phyloP scores from a whole-genome alignment of 1,140 invertebrate species.

The Dreissena polymorpha region DNA sequence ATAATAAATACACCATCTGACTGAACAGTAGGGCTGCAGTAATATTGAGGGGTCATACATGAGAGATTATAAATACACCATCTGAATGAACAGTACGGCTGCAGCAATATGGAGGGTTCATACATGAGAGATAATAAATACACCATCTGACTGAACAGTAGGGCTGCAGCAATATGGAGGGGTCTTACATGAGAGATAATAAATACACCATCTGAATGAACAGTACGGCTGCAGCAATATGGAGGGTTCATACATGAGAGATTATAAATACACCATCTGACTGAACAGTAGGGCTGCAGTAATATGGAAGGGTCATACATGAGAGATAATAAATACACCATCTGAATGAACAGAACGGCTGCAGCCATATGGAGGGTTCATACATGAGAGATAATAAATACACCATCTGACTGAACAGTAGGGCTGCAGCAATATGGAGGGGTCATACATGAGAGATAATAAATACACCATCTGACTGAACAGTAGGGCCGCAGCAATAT shows the following conservation, averaged over 20 bases:
- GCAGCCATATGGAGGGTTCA: neutral
- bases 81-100: neutral
- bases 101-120: no score
- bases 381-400: neutral
- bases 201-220: neutral
- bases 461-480: constrained; percentile 1
- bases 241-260: neutral
- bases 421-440: no score
- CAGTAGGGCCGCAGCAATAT: neutral
- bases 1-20: constrained; percentile 1
- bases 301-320: no score
- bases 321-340: no score
- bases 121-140: no score
- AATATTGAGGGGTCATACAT: no score
- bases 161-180: neutral
- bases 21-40: neutral
- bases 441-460: no score
- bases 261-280: neutral
- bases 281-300: neutral
- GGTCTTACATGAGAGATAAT: neutral
- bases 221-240: neutral
- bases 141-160: neutral
- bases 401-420: neutral
- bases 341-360: neutral
- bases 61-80: neutral